A percentile compares a stretch with the other conserved stretches of the same genome.
phyloP scores from a whole-genome alignment of 1,140 invertebrate species.

The Microplitis demolitor region DNA sequence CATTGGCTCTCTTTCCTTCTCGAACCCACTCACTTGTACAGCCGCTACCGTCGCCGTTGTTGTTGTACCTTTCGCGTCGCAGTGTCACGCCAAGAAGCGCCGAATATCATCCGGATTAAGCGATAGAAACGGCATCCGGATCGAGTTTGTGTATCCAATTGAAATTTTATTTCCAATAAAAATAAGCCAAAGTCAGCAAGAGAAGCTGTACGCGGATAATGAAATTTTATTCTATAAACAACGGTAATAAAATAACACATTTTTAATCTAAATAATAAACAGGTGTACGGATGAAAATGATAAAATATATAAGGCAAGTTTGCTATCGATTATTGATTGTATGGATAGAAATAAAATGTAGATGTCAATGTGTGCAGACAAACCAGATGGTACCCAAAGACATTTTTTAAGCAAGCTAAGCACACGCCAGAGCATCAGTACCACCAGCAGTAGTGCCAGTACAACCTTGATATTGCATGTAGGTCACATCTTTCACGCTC shows the following conservation, averaged over 20 bases:
- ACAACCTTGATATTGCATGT: slow-evolving; percentile 21
- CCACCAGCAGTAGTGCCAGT: background rate
- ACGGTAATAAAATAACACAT: too few species aligned
- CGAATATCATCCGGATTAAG: slow-evolving; percentile 10
- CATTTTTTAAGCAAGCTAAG: background rate
- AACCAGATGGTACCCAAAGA: background rate
- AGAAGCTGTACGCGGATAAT: background rate
- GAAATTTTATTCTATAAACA: too few species aligned
- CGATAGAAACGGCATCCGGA: background rate
- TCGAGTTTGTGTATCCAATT: slow-evolving; percentile 21
- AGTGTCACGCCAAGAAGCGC: slow-evolving; percentile 2
- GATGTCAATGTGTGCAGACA: background rate
- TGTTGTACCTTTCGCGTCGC: background rate
- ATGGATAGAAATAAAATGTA: background rate
- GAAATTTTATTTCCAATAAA: slow-evolving; percentile 14
- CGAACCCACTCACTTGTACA: background rate
- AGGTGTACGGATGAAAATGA: background rate
- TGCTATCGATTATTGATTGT: background rate
- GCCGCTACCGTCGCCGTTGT: too few species aligned
- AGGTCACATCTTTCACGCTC: slow-evolving; percentile 21
- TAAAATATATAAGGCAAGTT: background rate
- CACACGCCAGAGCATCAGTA: background rate
- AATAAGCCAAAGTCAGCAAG: background rate
- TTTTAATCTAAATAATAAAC: too few species aligned
- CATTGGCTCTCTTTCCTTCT: slow-evolving; percentile 17